Percentiles rank a stretch among this genome's conserved stretches.
Conservation (phyloP, 1,140 invertebrate genomes). For the Ptiloglossa arizonensis region DNA sequence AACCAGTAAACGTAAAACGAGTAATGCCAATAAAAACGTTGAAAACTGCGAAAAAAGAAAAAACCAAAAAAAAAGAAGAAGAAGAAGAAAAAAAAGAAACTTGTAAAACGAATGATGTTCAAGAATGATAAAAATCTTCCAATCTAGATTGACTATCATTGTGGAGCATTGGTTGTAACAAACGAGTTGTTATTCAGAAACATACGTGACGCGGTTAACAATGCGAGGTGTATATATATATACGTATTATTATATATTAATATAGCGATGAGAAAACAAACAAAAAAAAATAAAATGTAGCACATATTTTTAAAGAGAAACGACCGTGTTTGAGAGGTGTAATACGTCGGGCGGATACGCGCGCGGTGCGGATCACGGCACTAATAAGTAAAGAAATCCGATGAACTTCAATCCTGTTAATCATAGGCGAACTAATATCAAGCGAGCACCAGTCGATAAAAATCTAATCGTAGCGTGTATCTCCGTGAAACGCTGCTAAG, state of each 20-base stretch:
- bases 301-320: constrained; percentile 67
- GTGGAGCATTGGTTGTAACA: constrained; percentile 31
- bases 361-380: constrained; percentile 54
- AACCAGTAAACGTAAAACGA: constrained; percentile 10
- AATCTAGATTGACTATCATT: constrained; percentile 56
- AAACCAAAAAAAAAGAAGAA: constrained; percentile 21
- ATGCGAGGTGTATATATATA: constrained; percentile 60
- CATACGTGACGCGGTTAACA: constrained; percentile 44
- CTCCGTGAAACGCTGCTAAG: constrained; percentile 40
- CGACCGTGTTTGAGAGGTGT: constrained; percentile 22
- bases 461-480: constrained; percentile 58
- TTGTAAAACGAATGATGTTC: constrained; percentile 44
- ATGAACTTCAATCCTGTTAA: constrained; percentile 61
- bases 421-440: constrained; percentile 55
- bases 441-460: constrained; percentile 59
- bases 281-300: constrained; percentile 53
- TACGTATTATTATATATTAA: constrained; percentile 60
- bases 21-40: constrained; percentile 18
- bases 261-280: constrained; percentile 57
- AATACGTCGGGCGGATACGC: constrained; percentile 20
- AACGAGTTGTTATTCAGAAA: constrained; percentile 42
- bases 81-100: constrained; percentile 21
- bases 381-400: constrained; percentile 46
- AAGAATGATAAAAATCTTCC: constrained; percentile 61
- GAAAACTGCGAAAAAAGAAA: constrained; percentile 26